Evolutionary conservation across 2,797 vertebrate species (phyloP), one percentile per base, ranked within the genome.

Genomic region (Silurus aristotelis): DNA sequence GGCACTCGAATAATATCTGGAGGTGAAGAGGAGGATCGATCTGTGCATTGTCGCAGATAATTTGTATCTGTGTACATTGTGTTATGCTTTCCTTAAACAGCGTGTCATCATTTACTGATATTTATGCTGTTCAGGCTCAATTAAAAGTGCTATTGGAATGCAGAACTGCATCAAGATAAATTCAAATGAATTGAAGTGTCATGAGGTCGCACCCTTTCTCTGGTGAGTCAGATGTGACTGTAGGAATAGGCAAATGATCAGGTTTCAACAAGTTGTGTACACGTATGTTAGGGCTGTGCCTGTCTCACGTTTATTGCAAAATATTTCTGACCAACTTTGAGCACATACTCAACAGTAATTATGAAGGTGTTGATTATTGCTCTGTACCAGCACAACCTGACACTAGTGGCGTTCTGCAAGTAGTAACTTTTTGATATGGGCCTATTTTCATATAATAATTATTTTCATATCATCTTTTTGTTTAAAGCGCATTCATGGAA

Each of bases 141-240:
- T 61, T 2, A 19, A 17, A n/a, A 64, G 56, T 3, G 5, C 14
- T 60, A 17, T 61, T 6, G 27, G 31, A 60, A 60, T 20, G 14
- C 15, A 1, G 1, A 1, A 38, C n/a, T 27, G 22, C 61, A 64
- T 46, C 9, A 48, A 86, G 4, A 58, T 70, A 10, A 82, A 13
- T 27, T 20, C 14, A 75, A 64, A 79, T 60, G 70, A 58, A 25
- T 15, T 61, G 73, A 71, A 76, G 61, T 83, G 52, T 80, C 14
- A 70, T 46, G 81, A 38, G 27, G 68, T 63, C 87, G 82, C 88
- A 84, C 87, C 84, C 87, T 83, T 70, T 84, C 87, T 86, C 80
- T 89, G 27, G 82, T 91, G 92, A 90, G 89, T 92, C 89, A 91
- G 82, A 83, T 91, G 90, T 91, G 91, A 92, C 90, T 91, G 56